A percentile compares a stretch with the other conserved stretches of the same genome.
These are phyloP conservation scores for Aegithalos caudatus DNA, from an alignment of 2,113 vertebrate genomes.

Conservation along the genomic window DNA sequence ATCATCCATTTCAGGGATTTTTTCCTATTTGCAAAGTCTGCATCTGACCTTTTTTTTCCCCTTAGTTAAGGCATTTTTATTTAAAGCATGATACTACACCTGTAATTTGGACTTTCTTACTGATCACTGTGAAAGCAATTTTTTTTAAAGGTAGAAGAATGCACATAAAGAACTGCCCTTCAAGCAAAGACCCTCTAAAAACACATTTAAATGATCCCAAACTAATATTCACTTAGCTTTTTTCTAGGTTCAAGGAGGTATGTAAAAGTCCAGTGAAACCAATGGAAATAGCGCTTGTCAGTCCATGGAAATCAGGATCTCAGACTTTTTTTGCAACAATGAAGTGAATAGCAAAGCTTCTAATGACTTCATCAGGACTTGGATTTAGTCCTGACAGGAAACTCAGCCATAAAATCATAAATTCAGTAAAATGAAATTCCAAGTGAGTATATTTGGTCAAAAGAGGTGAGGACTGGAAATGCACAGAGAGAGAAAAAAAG, in stretches of 20 bases:
- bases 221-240: not conserved
- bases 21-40: constrained; percentile 29
- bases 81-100: constrained; percentile 23
- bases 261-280: not conserved
- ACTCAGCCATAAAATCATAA: constrained; percentile 42
- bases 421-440: constrained; percentile 51
- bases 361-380: constrained; percentile 32
- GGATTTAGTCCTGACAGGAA: constrained; percentile 43
- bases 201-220: not conserved
- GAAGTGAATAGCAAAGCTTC: not conserved
- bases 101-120: constrained; percentile 41
- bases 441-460: constrained; percentile 20
- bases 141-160: not conserved
- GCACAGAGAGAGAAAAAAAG: not conserved
- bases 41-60: not conserved
- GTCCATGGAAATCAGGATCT: not conserved
- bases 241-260: not conserved
- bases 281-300: not conserved
- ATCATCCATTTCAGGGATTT: constrained; percentile 34
- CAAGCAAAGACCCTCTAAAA: not conserved
- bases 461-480: constrained; percentile 36
- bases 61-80: constrained; percentile 44
- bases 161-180: not conserved
- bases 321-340: not conserved
- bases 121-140: not conserved